A percentile compares a stretch with the other conserved stretches of the same genome.
These are phyloP conservation scores for Drosophila algonquin DNA, from an alignment of 2,888 invertebrate genomes.

Conservation along the genomic window DNA sequence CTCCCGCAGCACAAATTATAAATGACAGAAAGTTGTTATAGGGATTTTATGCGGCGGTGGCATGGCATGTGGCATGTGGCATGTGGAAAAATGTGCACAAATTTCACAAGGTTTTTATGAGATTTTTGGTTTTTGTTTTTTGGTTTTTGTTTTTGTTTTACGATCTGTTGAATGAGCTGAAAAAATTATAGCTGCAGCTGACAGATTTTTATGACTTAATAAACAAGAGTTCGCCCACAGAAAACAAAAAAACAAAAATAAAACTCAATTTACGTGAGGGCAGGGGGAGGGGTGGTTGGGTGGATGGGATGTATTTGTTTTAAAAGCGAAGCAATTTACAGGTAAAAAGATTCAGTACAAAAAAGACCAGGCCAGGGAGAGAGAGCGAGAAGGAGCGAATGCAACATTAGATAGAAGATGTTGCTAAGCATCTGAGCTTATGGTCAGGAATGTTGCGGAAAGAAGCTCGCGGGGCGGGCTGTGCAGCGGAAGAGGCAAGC, in stretches of 20 bases:
- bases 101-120: slow-evolving; percentile 7
- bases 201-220: slow-evolving; percentile 59
- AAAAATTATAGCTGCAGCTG: slow-evolving; percentile 52
- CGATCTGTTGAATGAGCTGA: slow-evolving; percentile 53
- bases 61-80: too few species aligned
- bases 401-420: too few species aligned
- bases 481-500: too few species aligned
- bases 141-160: slow-evolving; percentile 41
- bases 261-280: slow-evolving; percentile 34
- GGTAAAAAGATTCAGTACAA: neutral
- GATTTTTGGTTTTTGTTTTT: slow-evolving; percentile 15
- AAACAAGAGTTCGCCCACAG: slow-evolving; percentile 19
- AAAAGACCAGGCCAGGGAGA: too few species aligned
- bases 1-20: slow-evolving; percentile 54
- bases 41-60: slow-evolving; percentile 39
- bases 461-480: too few species aligned
- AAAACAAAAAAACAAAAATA: neutral
- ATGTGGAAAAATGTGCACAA: slow-evolving; percentile 16
- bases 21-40: slow-evolving; percentile 47
- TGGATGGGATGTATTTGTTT: too few species aligned
- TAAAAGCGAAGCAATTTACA: neutral
- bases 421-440: too few species aligned
- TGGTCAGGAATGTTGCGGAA: too few species aligned
- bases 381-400: too few species aligned
- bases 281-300: too few species aligned